These are phyloP conservation scores for Echinops telfairi DNA, from an alignment of 2,113 vertebrate species.

Conservation along the genomic window DNA sequence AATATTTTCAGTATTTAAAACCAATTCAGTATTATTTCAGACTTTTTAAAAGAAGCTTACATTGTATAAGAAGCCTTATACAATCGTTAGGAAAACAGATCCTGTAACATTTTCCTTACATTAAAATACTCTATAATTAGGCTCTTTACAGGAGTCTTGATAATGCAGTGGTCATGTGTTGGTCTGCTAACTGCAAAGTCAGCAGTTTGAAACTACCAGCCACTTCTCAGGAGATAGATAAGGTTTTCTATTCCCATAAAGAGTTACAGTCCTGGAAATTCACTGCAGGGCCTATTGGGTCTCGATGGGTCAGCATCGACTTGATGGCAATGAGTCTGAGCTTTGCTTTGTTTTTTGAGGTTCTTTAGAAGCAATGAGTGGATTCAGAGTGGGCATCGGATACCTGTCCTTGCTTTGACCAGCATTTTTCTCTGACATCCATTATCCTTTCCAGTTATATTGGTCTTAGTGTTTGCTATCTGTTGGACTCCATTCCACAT, in stretches of 20 bases:
- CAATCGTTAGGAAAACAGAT: background rate
- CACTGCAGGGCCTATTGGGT: too few relatives aligned
- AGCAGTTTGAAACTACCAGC: too few relatives aligned
- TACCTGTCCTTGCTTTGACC: background rate
- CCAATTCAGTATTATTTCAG: background rate
- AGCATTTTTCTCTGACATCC: background rate
- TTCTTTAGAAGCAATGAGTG: background rate
- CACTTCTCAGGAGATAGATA: too few relatives aligned
- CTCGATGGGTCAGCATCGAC: too few relatives aligned
- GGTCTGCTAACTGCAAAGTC: too few relatives aligned
- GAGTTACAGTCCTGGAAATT: too few relatives aligned
- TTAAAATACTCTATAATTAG: background rate
- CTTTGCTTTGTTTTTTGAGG: too few relatives aligned
- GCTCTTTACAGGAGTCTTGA: background rate
- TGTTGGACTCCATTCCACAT: constrained; percentile 90
- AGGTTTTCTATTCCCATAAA: too few relatives aligned
- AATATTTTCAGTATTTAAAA: constrained; percentile 24
- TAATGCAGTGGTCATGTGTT: too few relatives aligned
- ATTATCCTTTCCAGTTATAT: constrained; percentile 83
- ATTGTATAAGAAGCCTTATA: background rate
- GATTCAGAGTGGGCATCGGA: background rate
- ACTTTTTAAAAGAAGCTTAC: background rate
- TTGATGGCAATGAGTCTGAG: too few relatives aligned
- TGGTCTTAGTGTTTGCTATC: constrained; percentile 88
- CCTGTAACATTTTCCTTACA: background rate